These are phyloP conservation scores for Ciconia nigra DNA, from an alignment of 2,797 vertebrate genomes.

Conservation along the genomic window DNA sequence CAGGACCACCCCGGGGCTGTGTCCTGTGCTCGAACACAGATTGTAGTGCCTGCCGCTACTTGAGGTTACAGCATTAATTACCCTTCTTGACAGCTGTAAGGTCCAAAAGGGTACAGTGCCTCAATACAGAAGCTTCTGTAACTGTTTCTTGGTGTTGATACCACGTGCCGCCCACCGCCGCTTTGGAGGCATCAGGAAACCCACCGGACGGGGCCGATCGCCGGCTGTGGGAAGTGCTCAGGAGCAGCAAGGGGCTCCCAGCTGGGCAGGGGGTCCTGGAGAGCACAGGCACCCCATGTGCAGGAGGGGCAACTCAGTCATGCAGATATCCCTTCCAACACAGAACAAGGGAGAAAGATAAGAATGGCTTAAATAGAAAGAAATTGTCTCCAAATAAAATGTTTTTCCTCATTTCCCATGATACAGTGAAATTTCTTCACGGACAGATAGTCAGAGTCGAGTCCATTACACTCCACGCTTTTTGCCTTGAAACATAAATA, in stretches of 20 bases:
- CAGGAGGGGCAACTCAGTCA: background rate
- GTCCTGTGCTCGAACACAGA: background rate
- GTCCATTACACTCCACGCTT: conserved; percentile 31
- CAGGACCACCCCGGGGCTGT: background rate
- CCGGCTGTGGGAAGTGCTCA: background rate
- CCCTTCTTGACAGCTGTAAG: background rate
- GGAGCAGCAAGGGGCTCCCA: background rate
- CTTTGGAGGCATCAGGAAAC: background rate
- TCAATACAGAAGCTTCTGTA: background rate
- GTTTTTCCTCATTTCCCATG: conserved; percentile 13
- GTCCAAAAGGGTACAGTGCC: fast-evolving
- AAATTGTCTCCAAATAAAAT: background rate
- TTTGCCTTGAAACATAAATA: conserved; percentile 68
- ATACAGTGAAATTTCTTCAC: background rate
- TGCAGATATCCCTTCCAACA: background rate
- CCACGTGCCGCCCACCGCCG: fast-evolving
- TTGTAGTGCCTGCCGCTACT: no score
- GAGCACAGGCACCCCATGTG: background rate
- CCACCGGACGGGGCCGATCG: fast-evolving
- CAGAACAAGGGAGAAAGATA: background rate
- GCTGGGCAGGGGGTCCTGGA: background rate
- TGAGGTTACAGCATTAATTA: background rate
- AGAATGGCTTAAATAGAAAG: background rate
- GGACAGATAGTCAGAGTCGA: conserved; percentile 27
- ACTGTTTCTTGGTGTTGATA: background rate